Evolutionary conservation across 2,113 vertebrate genomes (phyloP).

Genomic region (Acanthisitta chloris): DNA sequence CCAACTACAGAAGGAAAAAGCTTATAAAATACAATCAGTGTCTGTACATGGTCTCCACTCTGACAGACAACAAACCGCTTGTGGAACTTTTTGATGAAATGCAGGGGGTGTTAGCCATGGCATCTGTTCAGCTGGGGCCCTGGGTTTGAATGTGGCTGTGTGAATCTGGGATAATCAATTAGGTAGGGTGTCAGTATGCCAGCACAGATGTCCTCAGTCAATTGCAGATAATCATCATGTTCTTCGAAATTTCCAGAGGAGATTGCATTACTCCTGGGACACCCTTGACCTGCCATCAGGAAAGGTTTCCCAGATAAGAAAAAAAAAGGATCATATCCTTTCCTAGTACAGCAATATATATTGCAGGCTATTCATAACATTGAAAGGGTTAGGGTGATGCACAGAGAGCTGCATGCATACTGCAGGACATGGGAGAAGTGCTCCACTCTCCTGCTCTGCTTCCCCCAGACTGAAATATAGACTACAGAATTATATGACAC

Average conservation of each 20-base stretch:
- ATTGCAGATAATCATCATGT: slow-evolving; percentile 53
- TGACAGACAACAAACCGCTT: slow-evolving; percentile 21
- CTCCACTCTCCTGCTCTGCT: not conserved
- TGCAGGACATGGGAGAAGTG: not conserved
- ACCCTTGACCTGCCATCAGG: slow-evolving; percentile 40
- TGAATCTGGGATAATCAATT: slow-evolving; percentile 58
- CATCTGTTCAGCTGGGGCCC: slow-evolving; percentile 61
- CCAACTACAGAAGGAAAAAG: not conserved
- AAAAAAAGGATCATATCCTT: slow-evolving; percentile 47
- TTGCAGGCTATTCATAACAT: not conserved
- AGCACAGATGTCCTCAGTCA: slow-evolving; percentile 69
- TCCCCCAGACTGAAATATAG: not conserved
- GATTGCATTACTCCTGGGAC: slow-evolving; percentile 53
- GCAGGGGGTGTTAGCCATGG: not conserved
- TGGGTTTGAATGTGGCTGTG: not conserved
- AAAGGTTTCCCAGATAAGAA: slow-evolving; percentile 58
- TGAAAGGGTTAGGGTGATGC: not conserved
- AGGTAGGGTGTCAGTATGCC: slow-evolving; percentile 54
- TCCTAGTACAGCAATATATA: not conserved
- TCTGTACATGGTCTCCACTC: fast-evolving
- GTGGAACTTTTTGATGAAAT: slow-evolving; percentile 22
- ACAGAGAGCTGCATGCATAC: not conserved
- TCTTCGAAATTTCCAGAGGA: slow-evolving; percentile 62
- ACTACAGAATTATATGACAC: not conserved
- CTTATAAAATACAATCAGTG: not conserved